Evolutionary conservation across 1,140 invertebrate genomes (phyloP), one percentile per base, ranked within the genome.

Genomic region (Chironomus tepperi): DNA sequence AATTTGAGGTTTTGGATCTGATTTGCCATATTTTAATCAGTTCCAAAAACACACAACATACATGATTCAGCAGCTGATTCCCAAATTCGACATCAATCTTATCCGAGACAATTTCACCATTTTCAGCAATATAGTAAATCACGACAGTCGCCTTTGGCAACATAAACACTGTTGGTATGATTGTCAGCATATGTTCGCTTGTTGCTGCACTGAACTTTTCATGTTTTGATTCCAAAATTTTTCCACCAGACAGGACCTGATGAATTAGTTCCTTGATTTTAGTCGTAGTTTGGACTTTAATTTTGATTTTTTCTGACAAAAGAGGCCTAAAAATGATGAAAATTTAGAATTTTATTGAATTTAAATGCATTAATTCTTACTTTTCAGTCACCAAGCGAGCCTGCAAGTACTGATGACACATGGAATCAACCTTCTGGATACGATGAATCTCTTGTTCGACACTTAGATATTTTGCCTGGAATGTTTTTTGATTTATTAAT

Each of bases 401-500:
- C 78, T 92, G 92, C 10, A 97, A 85, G 78, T 89, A 95, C 73
- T 88, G 89, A 43, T 90, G 89, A 77, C 88, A 89, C 1, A 87
- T 86, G 7, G 91, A 91, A 75, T 90, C 86, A 1, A 91, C 89
- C 70, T 89, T 86, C 76, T 89, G 88, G 6, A 94, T 88, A 18
- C 90, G 89, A 7, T 91, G 88, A 76, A 95, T 90, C 83, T 91
- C 89, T 79, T 77, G 80, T 0, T 81, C 78, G 7, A 80, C 78
- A 77, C 89, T 89, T 73, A 88, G 79, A 78, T 90, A 92, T 76
- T 88, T 83, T 0, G 88, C 88, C 90, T n/a, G 42, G 18, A 47
- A 57, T 43, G 43, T 9, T n/a, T n/a, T n/a, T n/a, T n/a, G n/a
- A n/a, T n/a, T n/a, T n/a, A n/a, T n/a, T n/a, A n/a, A n/a, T n/a